phyloP scores from a whole-genome alignment of 2,888 invertebrate genomes.

The Meghimatium bilineatum region DNA sequence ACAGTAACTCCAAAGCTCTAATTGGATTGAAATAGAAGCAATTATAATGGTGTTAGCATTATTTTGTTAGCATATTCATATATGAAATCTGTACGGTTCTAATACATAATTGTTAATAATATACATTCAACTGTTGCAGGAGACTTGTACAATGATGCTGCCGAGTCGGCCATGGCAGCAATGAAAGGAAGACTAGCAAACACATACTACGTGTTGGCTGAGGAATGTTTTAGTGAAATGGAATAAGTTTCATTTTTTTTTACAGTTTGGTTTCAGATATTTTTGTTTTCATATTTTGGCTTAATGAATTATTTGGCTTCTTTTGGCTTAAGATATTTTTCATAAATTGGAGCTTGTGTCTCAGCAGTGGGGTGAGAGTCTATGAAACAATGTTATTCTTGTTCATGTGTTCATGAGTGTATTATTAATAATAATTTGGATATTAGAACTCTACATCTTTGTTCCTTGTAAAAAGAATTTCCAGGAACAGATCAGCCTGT shows the following conservation, averaged over 20 bases:
- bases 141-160: slow-evolving; percentile 79
- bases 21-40: no score
- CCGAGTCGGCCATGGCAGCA: slow-evolving; percentile 80
- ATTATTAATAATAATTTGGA: no score
- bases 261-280: neutral
- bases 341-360: no score
- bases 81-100: neutral
- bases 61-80: neutral
- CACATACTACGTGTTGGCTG: slow-evolving; percentile 79
- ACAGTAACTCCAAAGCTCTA: no score
- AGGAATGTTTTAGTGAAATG: slow-evolving; percentile 77
- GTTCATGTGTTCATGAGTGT: no score
- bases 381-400: no score
- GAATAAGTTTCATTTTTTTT: slow-evolving; percentile 49
- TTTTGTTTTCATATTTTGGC: neutral
- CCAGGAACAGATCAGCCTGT: no score
- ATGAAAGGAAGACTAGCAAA: slow-evolving; percentile 80
- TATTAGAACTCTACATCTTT: no score
- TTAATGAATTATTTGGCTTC: neutral
- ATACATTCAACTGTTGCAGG: slow-evolving; percentile 62
- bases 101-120: neutral
- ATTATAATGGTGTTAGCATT: neutral
- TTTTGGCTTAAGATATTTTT: no score
- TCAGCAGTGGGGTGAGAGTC: no score
- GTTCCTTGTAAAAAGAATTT: no score